These are phyloP conservation scores for Merops nubicus DNA, from an alignment of 2,113 vertebrate genomes.

Conservation along the genomic window DNA sequence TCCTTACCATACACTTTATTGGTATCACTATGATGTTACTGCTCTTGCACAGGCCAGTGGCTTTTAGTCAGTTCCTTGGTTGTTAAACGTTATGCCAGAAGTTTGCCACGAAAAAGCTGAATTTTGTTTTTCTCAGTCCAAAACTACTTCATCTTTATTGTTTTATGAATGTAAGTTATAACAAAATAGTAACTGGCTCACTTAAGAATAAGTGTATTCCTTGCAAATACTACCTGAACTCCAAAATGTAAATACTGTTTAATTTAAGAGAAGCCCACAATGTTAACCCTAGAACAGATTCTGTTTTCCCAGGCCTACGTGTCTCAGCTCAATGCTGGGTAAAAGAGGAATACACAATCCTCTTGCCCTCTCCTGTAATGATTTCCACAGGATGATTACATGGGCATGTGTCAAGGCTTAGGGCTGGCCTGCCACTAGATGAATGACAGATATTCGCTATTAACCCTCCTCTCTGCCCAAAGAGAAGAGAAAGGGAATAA, in stretches of 20 bases:
- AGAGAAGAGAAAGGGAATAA: too few species aligned
- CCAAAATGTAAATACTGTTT: not conserved
- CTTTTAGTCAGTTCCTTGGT: accelerated
- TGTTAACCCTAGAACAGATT: not conserved
- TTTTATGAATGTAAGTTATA: not conserved
- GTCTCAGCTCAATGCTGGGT: not conserved
- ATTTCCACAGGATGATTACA: not conserved
- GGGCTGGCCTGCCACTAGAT: not conserved
- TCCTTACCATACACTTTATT: not conserved
- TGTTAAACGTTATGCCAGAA: not conserved
- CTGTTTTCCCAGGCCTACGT: not conserved
- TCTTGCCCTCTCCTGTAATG: accelerated
- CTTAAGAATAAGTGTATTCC: not conserved
- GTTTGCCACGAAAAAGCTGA: not conserved
- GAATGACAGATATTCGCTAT: too few species aligned
- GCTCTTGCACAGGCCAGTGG: not conserved
- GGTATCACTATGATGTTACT: too few species aligned
- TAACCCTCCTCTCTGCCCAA: too few species aligned
- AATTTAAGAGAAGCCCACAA: not conserved
- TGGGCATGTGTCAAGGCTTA: not conserved
- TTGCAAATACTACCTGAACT: not conserved
- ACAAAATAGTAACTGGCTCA: not conserved
- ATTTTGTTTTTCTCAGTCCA: not conserved
- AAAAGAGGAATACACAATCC: accelerated
- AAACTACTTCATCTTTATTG: not conserved